Evolutionary conservation across 2,888 invertebrate genomes (phyloP).

Genomic region (Operophtera brumata): DNA sequence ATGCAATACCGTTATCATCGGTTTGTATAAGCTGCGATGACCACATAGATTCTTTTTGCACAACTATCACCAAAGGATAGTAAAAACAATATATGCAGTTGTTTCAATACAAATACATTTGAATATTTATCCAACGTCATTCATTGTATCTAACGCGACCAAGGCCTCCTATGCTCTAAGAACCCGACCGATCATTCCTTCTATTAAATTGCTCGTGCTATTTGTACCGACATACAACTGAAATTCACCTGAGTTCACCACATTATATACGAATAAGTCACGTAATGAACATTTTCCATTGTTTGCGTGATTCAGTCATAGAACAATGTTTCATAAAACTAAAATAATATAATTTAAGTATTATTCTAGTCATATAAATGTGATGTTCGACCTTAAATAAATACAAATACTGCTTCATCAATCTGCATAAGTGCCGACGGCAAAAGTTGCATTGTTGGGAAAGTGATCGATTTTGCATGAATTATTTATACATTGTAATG

Average conservation of each 20-base stretch:
- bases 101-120: too few relatives aligned
- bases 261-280: neutral
- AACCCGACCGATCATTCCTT: neutral
- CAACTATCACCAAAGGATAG: too few relatives aligned
- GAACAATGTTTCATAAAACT: neutral
- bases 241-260: neutral
- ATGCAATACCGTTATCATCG: neutral
- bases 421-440: constrained; percentile 24
- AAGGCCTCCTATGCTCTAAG: too few relatives aligned
- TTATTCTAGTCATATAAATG: constrained; percentile 3
- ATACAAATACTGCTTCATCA: constrained; percentile 19
- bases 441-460: constrained; percentile 24
- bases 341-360: neutral
- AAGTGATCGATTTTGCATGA: constrained; percentile 32
- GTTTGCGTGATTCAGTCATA: neutral
- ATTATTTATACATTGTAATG: constrained; percentile 21
- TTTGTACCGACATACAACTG: neutral
- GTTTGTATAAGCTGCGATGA: neutral
- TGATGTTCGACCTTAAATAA: constrained; percentile 11
- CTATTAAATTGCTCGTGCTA: neutral
- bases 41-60: too few relatives aligned
- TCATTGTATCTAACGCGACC: too few relatives aligned
- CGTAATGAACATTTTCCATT: neutral
- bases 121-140: too few relatives aligned
- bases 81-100: too few relatives aligned